Evolutionary conservation across 2,797 vertebrate genomes (phyloP), one percentile per base, ranked within the genome.

Genomic region (Chromis chromis): DNA sequence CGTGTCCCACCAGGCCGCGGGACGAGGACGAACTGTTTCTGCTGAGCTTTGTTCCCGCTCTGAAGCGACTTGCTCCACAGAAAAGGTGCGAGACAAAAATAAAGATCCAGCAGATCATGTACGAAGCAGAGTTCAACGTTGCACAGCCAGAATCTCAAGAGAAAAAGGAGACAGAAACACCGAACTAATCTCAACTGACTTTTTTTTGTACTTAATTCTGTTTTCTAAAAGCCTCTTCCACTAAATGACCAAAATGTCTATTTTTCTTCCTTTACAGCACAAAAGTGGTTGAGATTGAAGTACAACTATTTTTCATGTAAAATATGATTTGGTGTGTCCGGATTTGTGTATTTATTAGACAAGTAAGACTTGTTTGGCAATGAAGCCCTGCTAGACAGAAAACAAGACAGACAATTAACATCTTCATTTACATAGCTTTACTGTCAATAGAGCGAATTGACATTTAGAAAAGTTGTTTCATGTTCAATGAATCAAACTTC

Each of bases 11-110:
- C 76, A 84, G 86, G 64, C 71, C 78, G 0, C 79, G 87, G 19
- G 94, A 94, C 0, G 94, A 94, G 73, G 94, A 94, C 1, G 92
- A 94, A 79, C 86, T 94, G 14, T 94, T 94, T 13, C 83, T 94
- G 65, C 74, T 94, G 69, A 94, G 94, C 81, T 93, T 94, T 10
- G 93, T 93, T 14, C 93, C 93, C 0, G 93, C 92, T 6, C 78
- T 94, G 40, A 94, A 94, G 75, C 75, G 94, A 65, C 94, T 94
- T 0, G 86, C 91, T 12, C 93, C 94, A 0, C 93, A 93, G 74
- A 94, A 93, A 60, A 86, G 93, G 69, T 94, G 92, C 1, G 93
- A 93, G 73, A 94, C 92, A 2, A 94, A 94, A 79, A 94, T 94
- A 62, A 93, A 83, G 78, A 94, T 94, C 67, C 94, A 94, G 74